A percentile compares a stretch with the other conserved stretches of the same genome.
These are phyloP conservation scores for Chaetura pelagica DNA, from an alignment of 2,113 vertebrate genomes.

Conservation along the genomic window DNA sequence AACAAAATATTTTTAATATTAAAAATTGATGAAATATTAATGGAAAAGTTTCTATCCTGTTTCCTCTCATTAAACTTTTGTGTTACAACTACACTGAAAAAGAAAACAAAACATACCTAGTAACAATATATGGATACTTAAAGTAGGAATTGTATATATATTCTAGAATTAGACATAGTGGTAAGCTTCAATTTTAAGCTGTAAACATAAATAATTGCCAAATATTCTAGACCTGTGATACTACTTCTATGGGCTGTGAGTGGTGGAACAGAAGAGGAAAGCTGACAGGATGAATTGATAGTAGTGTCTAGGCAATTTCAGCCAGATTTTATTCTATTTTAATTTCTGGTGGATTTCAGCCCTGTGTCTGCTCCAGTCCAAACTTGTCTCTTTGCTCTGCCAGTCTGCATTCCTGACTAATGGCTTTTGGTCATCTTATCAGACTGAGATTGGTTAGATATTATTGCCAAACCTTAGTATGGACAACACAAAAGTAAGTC, in stretches of 20 bases:
- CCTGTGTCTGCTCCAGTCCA: neutral
- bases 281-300: neutral
- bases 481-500: neutral
- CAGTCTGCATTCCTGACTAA: neutral
- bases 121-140: neutral
- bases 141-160: neutral
- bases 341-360: neutral
- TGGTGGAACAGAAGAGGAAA: neutral
- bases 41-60: neutral
- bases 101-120: neutral
- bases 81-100: neutral
- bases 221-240: neutral
- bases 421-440: neutral
- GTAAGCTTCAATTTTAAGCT: neutral
- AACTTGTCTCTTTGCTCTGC: neutral
- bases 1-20: neutral
- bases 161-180: neutral
- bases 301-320: neutral
- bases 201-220: neutral
- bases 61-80: neutral
- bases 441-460: neutral
- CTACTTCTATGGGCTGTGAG: neutral
- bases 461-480: neutral
- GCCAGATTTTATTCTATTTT: neutral
- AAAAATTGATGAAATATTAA: neutral